A percentile compares a stretch with the other conserved stretches of the same genome.
phyloP scores from a whole-genome alignment of 2,797 vertebrate species.

The Uromys caudimaculatus region DNA sequence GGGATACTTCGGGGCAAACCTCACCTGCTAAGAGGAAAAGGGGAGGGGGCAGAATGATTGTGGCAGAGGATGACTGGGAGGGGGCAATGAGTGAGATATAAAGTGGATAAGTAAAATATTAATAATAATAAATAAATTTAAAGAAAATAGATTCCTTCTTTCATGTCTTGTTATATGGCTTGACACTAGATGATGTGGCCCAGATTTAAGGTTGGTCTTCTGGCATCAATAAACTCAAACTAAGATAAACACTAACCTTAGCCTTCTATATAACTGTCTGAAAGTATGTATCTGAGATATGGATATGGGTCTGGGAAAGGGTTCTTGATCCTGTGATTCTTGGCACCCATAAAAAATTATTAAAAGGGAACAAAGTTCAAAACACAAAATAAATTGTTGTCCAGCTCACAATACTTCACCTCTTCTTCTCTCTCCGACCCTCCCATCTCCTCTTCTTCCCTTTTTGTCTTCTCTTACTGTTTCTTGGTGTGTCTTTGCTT shows the following conservation, averaged over 20 bases:
- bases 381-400: background rate
- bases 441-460: background rate
- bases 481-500: background rate
- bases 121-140: background rate
- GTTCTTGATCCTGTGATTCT: background rate
- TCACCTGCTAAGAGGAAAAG: background rate
- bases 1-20: background rate
- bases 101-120: background rate
- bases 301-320: background rate
- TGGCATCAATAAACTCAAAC: background rate
- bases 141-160: background rate
- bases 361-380: background rate
- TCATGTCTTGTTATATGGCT: no score
- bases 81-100: background rate
- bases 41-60: background rate
- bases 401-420: background rate
- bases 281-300: background rate
- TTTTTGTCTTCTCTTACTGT: background rate
- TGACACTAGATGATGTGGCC: background rate
- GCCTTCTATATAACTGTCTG: background rate
- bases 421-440: background rate
- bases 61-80: accelerated
- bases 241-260: background rate
- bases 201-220: background rate
- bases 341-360: background rate